Base-by-base conservation (phyloP, 2,113 vertebrate species). In the Hyperopisus bebe region DNA sequence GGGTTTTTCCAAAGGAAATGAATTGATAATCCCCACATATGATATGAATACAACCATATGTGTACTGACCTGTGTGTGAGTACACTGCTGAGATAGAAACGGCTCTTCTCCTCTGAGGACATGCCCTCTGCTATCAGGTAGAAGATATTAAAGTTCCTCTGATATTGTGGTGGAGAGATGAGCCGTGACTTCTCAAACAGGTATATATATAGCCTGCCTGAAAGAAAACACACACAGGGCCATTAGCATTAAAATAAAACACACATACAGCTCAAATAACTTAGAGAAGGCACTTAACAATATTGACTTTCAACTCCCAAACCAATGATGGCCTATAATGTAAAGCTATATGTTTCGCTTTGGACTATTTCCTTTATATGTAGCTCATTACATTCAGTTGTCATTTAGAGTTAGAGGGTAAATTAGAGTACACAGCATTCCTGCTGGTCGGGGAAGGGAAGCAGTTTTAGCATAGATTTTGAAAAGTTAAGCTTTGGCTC, bases 141-240 rank as follows among this genome's bases (percentile, higher is more conserved):
- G 95, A 99, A 98, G 92, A 99, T 92, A 92, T 94, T 96, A 91
- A 99, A 99, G 93, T 95, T 98, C 91, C 95, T 95, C 91, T 99
- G 98, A 51, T 96, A 96, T 85, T 93, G 94, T 86, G 94, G 95
- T 42, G 94, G 95, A 48, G 92, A 92, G 92, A 97, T 89, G 13
- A 98, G 94, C 50, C 97, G 96, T 46, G 97, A 95, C 94, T 98
- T 99, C 95, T 99, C 98, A 94, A 99, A 94, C 97, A 98, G 97
- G 89, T 98, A 97, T 0, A 97, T 95, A 93, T 95, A 94, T 90
- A 97, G 92, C 91, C 95, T 96, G 90, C 96, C 97, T 97, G 90
- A 94, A 86, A 91, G 58, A 91, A 50, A 31, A 66, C 77, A 84
- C 77, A 84, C 17, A 47, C 39, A 47, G 82, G 46, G 17, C 82